Percentiles rank a stretch among this genome's conserved stretches.
phyloP scores from a whole-genome alignment of 1,140 invertebrate species.

The Drosophila littoralis region DNA sequence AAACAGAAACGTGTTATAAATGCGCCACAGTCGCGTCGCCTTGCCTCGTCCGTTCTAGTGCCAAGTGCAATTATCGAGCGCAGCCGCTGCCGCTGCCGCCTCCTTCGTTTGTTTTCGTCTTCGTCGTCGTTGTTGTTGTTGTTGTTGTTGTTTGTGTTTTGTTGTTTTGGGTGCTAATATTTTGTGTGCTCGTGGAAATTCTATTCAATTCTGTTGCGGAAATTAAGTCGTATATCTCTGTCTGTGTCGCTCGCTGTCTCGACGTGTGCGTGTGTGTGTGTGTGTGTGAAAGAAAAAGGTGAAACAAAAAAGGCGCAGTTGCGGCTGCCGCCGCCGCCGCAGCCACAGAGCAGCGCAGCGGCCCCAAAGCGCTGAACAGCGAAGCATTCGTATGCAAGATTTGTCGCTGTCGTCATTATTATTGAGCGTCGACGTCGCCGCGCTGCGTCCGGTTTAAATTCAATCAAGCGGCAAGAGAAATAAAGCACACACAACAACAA shows the following conservation, averaged over 20 bases:
- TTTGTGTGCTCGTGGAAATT: conserved; percentile 47
- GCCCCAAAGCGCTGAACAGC: conserved; percentile 18
- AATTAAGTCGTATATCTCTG: conserved; percentile 37
- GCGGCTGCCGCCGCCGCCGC: conserved; percentile 25
- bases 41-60: conserved; percentile 17
- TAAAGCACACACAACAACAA: conserved; percentile 34
- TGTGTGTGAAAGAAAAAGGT: conserved; percentile 54
- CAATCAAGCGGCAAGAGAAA: conserved; percentile 70
- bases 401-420: conserved; percentile 55
- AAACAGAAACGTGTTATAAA: conserved; percentile 53
- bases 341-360: conserved; percentile 21
- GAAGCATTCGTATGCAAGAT: conserved; percentile 61
- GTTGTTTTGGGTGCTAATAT: conserved; percentile 48
- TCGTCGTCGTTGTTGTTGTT: conserved; percentile 25
- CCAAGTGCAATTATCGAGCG: conserved; percentile 54
- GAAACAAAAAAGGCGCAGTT: conserved; percentile 53
- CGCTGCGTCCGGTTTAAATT: conserved; percentile 69
- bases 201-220: conserved; percentile 48
- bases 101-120: conserved; percentile 8
- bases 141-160: conserved; percentile 15
- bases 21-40: conserved; percentile 14
- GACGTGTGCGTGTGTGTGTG: conserved; percentile 29
- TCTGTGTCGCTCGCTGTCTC: conserved; percentile 7
- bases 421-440: conserved; percentile 34
- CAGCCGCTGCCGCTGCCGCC: conserved; percentile 1